phyloP scores from a whole-genome alignment of 2,888 invertebrate genomes.

The Ischnus inquisitorius region DNA sequence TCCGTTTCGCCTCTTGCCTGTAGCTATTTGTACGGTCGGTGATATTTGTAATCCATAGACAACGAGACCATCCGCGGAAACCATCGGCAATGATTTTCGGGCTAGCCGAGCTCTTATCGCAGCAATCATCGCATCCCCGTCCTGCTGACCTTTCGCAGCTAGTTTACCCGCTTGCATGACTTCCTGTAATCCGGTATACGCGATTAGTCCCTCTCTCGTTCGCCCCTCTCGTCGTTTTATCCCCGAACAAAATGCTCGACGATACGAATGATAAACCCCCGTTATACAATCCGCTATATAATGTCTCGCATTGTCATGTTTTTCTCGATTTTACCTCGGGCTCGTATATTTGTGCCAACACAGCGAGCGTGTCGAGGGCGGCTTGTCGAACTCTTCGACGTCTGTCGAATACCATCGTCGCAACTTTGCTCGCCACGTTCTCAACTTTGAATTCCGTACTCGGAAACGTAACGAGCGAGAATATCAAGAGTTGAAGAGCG shows the following conservation, averaged over 20 bases:
- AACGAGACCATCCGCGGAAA: conserved; percentile 90
- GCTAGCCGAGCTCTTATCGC: conserved; percentile 92
- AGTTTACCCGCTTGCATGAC: conserved; percentile 89
- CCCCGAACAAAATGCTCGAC: conserved; percentile 12
- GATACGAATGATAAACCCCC: background rate
- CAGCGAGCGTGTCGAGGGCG: conserved; percentile 92
- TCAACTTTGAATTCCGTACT: conserved; percentile 88
- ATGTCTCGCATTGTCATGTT: conserved; percentile 3
- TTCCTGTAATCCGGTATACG: conserved; percentile 72
- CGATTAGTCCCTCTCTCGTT: conserved; percentile 51
- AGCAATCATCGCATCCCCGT: conserved; percentile 87
- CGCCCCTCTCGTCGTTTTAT: conserved; percentile 29
- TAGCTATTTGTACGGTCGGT: conserved; percentile 80
- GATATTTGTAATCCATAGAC: conserved; percentile 91
- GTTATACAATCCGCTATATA: conserved; percentile 7
- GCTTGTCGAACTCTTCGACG: conserved; percentile 92
- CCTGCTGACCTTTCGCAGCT: conserved; percentile 86
- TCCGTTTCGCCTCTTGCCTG: conserved; percentile 71
- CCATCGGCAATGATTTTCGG: conserved; percentile 90
- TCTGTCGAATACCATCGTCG: conserved; percentile 86
- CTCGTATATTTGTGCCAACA: conserved; percentile 89
- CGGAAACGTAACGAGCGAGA: conserved; percentile 92
- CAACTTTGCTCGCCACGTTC: conserved; percentile 79
- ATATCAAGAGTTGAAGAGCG: conserved; percentile 91
- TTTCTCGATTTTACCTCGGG: conserved; percentile 77